Conservation (phyloP, 2,888 invertebrate species). For the Agriotes lineatus region DNA sequence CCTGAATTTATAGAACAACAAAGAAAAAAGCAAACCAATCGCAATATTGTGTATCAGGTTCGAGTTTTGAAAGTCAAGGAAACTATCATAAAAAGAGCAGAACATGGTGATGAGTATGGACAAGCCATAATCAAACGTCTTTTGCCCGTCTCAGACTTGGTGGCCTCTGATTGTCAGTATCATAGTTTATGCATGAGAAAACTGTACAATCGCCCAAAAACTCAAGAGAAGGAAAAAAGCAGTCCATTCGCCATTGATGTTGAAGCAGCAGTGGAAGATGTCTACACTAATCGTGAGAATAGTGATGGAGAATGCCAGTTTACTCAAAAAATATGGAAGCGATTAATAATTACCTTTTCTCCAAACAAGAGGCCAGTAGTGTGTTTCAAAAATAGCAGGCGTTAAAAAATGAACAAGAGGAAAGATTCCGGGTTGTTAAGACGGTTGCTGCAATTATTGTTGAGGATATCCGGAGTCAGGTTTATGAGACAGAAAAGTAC, state of each 20-base stretch:
- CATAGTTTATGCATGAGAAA: slow-evolving; percentile 36
- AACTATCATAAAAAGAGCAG: slow-evolving; percentile 19
- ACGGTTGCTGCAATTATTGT: background rate
- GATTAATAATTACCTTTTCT: slow-evolving; percentile 15
- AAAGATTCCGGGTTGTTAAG: background rate
- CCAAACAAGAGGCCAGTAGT: slow-evolving; percentile 22
- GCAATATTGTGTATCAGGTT: slow-evolving; percentile 27
- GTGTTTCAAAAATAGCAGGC: slow-evolving; percentile 24
- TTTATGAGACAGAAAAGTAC: background rate
- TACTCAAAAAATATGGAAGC: slow-evolving; percentile 9
- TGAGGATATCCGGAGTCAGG: background rate
- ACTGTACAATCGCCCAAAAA: slow-evolving; percentile 27
- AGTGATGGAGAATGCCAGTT: slow-evolving; percentile 21
- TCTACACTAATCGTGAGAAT: slow-evolving; percentile 29
- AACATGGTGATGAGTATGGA: slow-evolving; percentile 23
- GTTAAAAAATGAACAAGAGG: background rate
- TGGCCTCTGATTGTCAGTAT: slow-evolving; percentile 28
- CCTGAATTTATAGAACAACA: slow-evolving; percentile 10
- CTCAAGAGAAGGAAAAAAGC: slow-evolving; percentile 20
- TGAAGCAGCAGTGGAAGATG: slow-evolving; percentile 42
- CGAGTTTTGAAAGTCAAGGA: slow-evolving; percentile 16
- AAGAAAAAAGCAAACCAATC: slow-evolving; percentile 4
- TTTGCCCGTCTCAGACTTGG: background rate
- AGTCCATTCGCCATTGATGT: slow-evolving; percentile 14
- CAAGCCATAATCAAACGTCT: slow-evolving; percentile 8